Evolutionary conservation across 2,113 vertebrate species (phyloP).

Genomic region (Plotosus lineatus): DNA sequence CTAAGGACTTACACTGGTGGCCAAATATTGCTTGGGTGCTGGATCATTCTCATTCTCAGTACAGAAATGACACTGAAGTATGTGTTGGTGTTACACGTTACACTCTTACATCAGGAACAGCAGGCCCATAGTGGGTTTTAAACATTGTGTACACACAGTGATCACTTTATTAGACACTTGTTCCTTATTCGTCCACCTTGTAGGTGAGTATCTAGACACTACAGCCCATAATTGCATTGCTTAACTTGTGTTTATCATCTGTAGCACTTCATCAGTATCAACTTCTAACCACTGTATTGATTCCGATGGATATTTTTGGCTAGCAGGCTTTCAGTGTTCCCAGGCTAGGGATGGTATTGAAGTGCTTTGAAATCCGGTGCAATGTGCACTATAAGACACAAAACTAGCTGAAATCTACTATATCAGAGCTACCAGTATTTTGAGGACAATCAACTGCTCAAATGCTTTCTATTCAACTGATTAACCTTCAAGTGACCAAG

Average conservation of each 20-base stretch:
- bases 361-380: not conserved
- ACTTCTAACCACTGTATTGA: not conserved
- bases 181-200: conserved; percentile 14
- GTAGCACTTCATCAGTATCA: not conserved
- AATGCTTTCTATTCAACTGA: not conserved
- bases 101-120: conserved; percentile 14
- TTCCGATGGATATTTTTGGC: not conserved
- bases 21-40: not conserved
- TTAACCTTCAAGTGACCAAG: too few species aligned
- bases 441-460: not conserved
- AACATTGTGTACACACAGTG: not conserved
- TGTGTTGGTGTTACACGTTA: conserved; percentile 5
- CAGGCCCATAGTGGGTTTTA: not conserved
- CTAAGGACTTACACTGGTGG: not conserved
- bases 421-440: not conserved
- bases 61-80: not conserved
- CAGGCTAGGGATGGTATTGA: not conserved
- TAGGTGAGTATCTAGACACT: conserved; percentile 11
- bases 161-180: conserved; percentile 4
- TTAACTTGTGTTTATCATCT: conserved; percentile 1
- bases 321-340: not conserved
- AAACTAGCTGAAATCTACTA: not conserved
- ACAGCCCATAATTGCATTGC: not conserved
- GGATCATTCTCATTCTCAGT: conserved; percentile 1
- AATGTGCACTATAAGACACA: not conserved